Base-by-base conservation (phyloP, 1,140 invertebrate genomes). In the Lutraria rhynchaena region DNA sequence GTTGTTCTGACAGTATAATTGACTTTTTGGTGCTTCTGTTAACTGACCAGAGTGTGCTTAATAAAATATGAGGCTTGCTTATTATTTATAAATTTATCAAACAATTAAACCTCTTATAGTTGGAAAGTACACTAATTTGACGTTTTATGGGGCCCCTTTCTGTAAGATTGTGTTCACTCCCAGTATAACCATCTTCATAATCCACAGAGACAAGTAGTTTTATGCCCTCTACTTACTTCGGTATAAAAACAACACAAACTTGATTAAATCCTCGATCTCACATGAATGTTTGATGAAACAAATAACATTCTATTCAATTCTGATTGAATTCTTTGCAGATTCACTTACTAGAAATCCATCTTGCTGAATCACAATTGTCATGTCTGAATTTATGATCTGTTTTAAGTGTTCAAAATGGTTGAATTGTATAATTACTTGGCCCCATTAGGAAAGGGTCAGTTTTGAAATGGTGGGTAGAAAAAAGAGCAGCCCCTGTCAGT, bases 341-440 rank as follows among this genome's bases (percentile, higher is more conserved):
- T 65, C 74, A 65, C 27, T 77, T 53, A 65, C 41, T 19, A 65
- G 74, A 46, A 77, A 77, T 63, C 44, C 27, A 17, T 65, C 29
- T 60, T 65, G 49, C 37, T 7, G 37, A 41, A 41, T 46, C 63
- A 65, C 60, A 65, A 53, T 77, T 77, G 74, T 77, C 61, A 65
- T 60, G 46, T 55, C 61, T 4, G 55, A 53, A 65, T 77, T 63
- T 65, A 35, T 37, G 53, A 58, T 70, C 51, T 67, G 41, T 58
- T 44, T 69, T 60, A 41, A 27, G 31, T 29, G 31, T 69, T 70
- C 24, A 67, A 60, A 80, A 70, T 60, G 55, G 76, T 44, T 44
- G 76, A 80, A 70, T 80, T 80, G 76, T 80, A 67, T 70, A 80
- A 80, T 80, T 80, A 70, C 63, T 58, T 80, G 76, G 53, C 63